Evolutionary conservation across 2,888 invertebrate species (phyloP).

Genomic region (Drosophila subsilvestris): DNA sequence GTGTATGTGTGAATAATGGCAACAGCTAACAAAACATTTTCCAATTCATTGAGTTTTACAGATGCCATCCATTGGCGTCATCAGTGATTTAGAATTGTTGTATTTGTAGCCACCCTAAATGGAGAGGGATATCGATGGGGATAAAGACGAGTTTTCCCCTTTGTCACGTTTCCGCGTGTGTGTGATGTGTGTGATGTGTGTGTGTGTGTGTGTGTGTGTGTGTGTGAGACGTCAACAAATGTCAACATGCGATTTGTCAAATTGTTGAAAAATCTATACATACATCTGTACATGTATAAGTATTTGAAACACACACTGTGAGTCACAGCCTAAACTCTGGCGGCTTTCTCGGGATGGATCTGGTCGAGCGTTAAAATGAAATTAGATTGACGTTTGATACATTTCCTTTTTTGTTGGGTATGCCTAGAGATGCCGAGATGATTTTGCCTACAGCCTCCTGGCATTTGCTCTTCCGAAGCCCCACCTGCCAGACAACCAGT

Average conservation of each 20-base stretch:
- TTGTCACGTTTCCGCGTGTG: conserved; percentile 57
- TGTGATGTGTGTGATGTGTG: conserved; percentile 14
- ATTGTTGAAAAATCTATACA: conserved; percentile 60
- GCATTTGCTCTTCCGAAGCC: not conserved
- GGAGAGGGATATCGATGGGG: conserved; percentile 55
- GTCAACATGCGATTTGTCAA: conserved; percentile 79
- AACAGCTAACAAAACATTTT: conserved; percentile 78
- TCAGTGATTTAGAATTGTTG: conserved; percentile 62
- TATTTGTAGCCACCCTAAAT: conserved; percentile 52
- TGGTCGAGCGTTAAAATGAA: conserved; percentile 76
- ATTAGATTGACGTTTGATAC: conserved; percentile 80
- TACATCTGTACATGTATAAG: conserved; percentile 34
- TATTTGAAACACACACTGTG: conserved; percentile 27
- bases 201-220: conserved; percentile 27
- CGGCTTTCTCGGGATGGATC: conserved; percentile 44
- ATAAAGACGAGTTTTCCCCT: conserved; percentile 44
- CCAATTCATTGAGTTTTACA: conserved; percentile 81
- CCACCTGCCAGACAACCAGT: not conserved
- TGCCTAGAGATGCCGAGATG: conserved; percentile 33
- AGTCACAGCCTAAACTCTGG: conserved; percentile 26
- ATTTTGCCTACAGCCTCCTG: conserved; percentile 23
- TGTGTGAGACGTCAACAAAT: conserved; percentile 68
- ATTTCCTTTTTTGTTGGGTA: conserved; percentile 37
- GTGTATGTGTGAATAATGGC: conserved; percentile 69
- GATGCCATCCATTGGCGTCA: conserved; percentile 62